phyloP scores from a whole-genome alignment of 2,888 invertebrate genomes.

The Calameuta filiformis region DNA sequence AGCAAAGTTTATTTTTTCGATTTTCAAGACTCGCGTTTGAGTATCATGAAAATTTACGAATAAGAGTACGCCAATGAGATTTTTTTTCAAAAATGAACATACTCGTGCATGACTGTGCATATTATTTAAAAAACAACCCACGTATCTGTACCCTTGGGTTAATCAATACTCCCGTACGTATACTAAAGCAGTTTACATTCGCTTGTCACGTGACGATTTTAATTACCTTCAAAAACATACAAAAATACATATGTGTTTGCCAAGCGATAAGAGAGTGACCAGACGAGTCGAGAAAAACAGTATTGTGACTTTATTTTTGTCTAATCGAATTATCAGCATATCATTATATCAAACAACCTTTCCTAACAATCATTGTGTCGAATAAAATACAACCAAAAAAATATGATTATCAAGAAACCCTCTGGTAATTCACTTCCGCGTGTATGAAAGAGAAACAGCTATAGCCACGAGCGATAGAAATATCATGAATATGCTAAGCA shows the following conservation, averaged over 20 bases:
- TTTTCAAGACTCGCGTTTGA: not conserved
- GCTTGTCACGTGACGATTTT: not conserved
- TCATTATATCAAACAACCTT: not conserved
- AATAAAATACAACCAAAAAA: not conserved
- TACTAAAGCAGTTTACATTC: not conserved
- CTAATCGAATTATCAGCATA: not conserved
- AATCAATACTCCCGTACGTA: not conserved
- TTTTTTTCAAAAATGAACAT: not conserved
- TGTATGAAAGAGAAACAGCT: not conserved
- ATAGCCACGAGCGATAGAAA: not conserved
- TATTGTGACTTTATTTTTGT: not conserved
- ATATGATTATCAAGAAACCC: not conserved
- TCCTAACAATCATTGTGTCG: not conserved
- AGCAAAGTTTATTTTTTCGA: not conserved
- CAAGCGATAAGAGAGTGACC: not conserved
- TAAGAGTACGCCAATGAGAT: not conserved
- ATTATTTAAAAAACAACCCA: not conserved
- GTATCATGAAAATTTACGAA: not conserved
- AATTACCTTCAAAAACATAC: not conserved
- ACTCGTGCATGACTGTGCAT: not conserved
- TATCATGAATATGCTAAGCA: not conserved
- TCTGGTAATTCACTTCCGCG: not conserved
- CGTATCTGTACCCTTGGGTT: not conserved
- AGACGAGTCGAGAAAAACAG: not conserved
- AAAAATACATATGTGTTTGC: not conserved